phyloP scores from a whole-genome alignment of 2,888 invertebrate genomes.

The Eristalinus aeneus region DNA sequence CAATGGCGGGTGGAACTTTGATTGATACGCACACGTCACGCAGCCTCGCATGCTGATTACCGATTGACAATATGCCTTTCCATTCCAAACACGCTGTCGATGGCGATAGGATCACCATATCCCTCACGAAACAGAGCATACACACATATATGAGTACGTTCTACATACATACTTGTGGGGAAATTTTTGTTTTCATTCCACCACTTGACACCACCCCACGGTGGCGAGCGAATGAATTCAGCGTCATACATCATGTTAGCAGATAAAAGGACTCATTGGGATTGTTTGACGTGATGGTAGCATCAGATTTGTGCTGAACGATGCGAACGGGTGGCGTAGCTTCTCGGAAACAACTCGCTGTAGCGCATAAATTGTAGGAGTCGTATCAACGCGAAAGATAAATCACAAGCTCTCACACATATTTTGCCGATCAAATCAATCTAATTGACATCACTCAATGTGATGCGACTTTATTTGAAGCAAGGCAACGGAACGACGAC shows the following conservation, averaged over 20 bases:
- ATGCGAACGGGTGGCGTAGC: constrained; percentile 41
- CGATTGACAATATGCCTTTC: constrained; percentile 46
- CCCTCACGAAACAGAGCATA: background rate
- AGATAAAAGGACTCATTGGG: constrained; percentile 66
- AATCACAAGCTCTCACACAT: constrained; percentile 57
- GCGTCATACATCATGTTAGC: constrained; percentile 66
- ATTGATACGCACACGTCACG: constrained; percentile 74
- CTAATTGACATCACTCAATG: constrained; percentile 81
- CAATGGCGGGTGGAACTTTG: constrained; percentile 68
- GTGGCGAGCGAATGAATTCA: constrained; percentile 33
- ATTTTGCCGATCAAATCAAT: constrained; percentile 80
- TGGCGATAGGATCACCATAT: constrained; percentile 33
- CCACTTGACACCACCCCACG: constrained; percentile 11
- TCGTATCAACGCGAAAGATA: constrained; percentile 50
- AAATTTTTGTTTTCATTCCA: constrained; percentile 23
- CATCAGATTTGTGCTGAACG: constrained; percentile 24
- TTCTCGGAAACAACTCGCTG: constrained; percentile 55
- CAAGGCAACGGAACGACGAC: constrained; percentile 32
- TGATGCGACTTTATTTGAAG: constrained; percentile 74
- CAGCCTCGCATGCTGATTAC: constrained; percentile 73
- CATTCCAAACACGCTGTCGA: background rate
- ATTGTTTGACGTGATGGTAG: constrained; percentile 54
- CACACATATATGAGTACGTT: background rate
- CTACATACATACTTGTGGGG: constrained; percentile 3
- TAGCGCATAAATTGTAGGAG: constrained; percentile 56